Evolutionary conservation across 2,113 vertebrate species (phyloP).

Genomic region (Heliornis fulica): DNA sequence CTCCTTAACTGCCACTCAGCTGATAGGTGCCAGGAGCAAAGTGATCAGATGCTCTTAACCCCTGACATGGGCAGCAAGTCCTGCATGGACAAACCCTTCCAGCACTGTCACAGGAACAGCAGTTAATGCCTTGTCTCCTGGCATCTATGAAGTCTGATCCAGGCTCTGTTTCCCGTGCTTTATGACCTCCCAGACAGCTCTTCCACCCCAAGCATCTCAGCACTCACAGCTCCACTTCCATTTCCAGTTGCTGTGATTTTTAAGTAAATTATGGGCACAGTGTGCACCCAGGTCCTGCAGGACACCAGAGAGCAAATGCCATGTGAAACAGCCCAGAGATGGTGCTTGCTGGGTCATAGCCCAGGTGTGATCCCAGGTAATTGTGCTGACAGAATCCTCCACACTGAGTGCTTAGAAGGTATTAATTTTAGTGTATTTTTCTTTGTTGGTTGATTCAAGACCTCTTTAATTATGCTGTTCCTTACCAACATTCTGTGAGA

Average conservation of each 20-base stretch:
- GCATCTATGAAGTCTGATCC: neutral
- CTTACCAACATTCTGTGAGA: neutral
- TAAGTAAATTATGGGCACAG: neutral
- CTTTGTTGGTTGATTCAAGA: neutral
- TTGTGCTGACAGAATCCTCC: neutral
- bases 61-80: neutral
- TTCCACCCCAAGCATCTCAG: neutral
- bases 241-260: neutral
- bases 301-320: neutral
- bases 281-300: neutral
- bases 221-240: accelerated
- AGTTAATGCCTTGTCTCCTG: neutral
- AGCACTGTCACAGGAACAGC: neutral
- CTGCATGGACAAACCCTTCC: neutral
- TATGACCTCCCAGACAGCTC: neutral
- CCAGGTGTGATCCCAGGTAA: no score
- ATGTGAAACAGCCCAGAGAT: neutral
- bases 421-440: neutral
- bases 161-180: neutral
- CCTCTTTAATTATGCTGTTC: neutral
- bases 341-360: neutral
- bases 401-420: neutral
- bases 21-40: neutral
- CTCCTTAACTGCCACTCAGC: neutral
- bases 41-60: neutral